phyloP scores from a whole-genome alignment of 2,888 invertebrate genomes.

The Odontothrips loti region DNA sequence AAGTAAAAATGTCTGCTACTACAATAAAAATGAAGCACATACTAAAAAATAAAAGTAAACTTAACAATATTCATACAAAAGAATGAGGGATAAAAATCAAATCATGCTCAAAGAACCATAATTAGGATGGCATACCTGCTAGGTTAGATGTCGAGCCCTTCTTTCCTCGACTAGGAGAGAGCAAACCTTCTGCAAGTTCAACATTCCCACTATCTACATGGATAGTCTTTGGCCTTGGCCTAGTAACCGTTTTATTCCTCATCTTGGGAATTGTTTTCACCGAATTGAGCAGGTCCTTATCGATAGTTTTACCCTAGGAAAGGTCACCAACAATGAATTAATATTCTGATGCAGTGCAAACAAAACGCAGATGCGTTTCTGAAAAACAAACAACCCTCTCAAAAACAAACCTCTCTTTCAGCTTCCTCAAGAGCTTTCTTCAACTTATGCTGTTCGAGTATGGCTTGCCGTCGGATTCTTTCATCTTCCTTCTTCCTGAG shows the following conservation, averaged over 20 bases:
- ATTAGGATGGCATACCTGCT: constrained; percentile 55
- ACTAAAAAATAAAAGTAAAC: background rate
- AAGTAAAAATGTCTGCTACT: background rate
- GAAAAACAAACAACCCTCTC: constrained; percentile 27
- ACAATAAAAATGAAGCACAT: background rate
- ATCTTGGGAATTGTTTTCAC: constrained; percentile 59
- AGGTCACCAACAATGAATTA: constrained; percentile 16
- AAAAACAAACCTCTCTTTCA: constrained; percentile 65
- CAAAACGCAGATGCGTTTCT: constrained; percentile 5
- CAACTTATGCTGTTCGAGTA: constrained; percentile 87
- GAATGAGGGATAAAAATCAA: background rate
- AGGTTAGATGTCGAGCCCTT: constrained; percentile 80
- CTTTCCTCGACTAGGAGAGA: constrained; percentile 66
- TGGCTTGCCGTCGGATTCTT: constrained; percentile 76
- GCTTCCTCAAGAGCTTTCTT: constrained; percentile 92
- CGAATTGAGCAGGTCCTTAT: constrained; percentile 61
- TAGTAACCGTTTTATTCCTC: constrained; percentile 57
- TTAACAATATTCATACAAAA: background rate
- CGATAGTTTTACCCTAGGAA: constrained; percentile 71
- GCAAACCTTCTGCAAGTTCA: constrained; percentile 71
- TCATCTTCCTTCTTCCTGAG: constrained; percentile 76
- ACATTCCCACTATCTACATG: constrained; percentile 79
- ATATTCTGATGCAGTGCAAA: constrained; percentile 8
- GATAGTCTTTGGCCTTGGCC: constrained; percentile 84
- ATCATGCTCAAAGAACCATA: constrained; percentile 29